Base-by-base conservation (phyloP, 2,888 invertebrate genomes). In the Morpho achilles region DNA sequence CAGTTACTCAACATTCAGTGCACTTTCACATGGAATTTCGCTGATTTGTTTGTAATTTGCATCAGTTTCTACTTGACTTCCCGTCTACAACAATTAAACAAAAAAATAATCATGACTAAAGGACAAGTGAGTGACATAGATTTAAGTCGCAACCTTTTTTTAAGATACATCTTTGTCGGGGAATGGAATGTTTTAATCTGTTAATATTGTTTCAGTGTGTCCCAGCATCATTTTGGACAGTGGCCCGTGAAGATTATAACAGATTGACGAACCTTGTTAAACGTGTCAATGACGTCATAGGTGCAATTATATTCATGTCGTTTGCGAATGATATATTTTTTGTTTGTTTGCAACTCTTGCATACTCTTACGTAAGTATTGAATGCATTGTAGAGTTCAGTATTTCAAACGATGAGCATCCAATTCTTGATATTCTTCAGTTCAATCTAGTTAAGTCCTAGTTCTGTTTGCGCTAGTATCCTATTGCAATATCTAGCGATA, bases 251-350 rank as follows among this genome's bases (percentile, higher is more conserved):
- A 64, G 94, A 95, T 73, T 94, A 94, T 69, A 91, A 92, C 69
- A 85, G 89, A 55, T 79, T 93, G 0, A 88, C 91, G 0, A 86
- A 89, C 10, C 75, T 95, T 7, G 91, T 94, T 0, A 80, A 86
- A 51, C 76, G 82, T 0, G 89, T 94, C n/a, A 94, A 95, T 66
- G 82, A 89, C 22, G 88, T 93, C 57, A 88, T 95, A 50, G 92
- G 93, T 7, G 87, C 91, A n/a, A 76, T 95, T 45, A 89, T 95
- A 1, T 84, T 94, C n/a, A 80, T 94, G 1, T 94, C 94, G 0
- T 95, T 94, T 65, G 91, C 93, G 0, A 93, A 92, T 65, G 94
- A 95, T 70, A 85, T 95, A 56, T 95, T 94, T 75, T 95, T 94
- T 72, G 92, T 95, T 61, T 94, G 95, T 63, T 87, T 94, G 50